phyloP scores from a whole-genome alignment of 2,113 vertebrate genomes.

The Panthera tigris region DNA sequence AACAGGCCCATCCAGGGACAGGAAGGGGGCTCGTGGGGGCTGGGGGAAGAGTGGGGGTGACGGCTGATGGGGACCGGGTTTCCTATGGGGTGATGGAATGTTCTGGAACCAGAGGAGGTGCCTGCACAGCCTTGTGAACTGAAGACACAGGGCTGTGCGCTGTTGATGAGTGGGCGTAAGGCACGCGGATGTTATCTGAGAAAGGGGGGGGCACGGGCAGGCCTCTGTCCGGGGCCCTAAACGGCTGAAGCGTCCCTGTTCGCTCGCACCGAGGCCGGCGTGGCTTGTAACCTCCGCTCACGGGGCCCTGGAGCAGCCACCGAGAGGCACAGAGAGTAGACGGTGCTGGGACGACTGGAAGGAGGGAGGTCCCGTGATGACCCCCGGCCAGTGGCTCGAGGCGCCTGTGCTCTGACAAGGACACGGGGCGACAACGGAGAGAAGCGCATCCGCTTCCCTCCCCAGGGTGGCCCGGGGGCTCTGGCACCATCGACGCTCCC shows the following conservation, averaged over 20 bases:
- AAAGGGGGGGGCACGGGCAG: neutral
- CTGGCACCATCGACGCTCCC: fast-evolving
- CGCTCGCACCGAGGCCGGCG: too few species aligned
- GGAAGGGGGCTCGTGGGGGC: neutral
- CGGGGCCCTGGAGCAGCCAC: too few species aligned
- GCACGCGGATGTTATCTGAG: fast-evolving
- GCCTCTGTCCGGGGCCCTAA: neutral
- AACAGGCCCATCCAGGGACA: too few species aligned
- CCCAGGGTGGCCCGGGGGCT: neutral
- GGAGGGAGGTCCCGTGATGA: too few species aligned
- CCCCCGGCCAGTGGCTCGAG: too few species aligned
- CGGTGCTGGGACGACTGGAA: too few species aligned
- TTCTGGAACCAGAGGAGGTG: neutral
- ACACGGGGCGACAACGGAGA: too few species aligned
- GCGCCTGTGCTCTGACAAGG: too few species aligned
- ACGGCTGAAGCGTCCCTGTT: too few species aligned
- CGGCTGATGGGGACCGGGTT: neutral
- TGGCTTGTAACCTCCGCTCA: too few species aligned
- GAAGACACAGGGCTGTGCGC: neutral
- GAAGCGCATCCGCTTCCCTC: neutral
- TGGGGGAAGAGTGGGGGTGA: neutral
- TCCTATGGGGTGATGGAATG: neutral
- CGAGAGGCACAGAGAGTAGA: too few species aligned
- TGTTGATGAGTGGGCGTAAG: neutral
- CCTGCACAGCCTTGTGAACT: neutral